Evolutionary conservation across 2,113 vertebrate genomes (phyloP), one percentile per base, ranked within the genome.

Genomic region (Agelaius tricolor): DNA sequence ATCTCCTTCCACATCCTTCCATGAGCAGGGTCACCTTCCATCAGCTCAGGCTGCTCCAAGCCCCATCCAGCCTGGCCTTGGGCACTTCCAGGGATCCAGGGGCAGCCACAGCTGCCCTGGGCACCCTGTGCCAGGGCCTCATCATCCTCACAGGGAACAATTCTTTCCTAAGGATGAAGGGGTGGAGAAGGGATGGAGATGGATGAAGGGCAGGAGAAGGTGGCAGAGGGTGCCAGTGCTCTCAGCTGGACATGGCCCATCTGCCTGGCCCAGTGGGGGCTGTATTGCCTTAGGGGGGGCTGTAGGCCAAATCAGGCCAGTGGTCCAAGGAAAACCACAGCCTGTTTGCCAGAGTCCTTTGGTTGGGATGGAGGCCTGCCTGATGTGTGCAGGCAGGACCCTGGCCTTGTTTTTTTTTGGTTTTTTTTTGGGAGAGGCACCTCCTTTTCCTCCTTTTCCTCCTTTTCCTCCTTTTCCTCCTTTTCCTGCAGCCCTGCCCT

Each of bases 1-100:
- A 43, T 57, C 55, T 31, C 0, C 0, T 55, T 31, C 21, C 41
- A 6, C 2, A 1, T 23, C 14, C 13, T 83, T 55, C 63, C 30
- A 3, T 16, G 39, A 19, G 15, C n/a, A 69, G 61, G 55, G 71
- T 35, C 35, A 33, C 8, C 21, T 76, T 6, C 31, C 26, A 20
- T 8, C 9, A 0, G 0, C 41, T 31, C 79, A 55, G 30, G 46
- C 0, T 21, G 28, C 54, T 68, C 41, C 78, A 54, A 41, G 7
- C 24, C 1, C 39, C 0, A 0, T 51, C 86, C n/a, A 69, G 3
- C 55, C 63, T 69, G 71, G 63, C 55, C 41, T 57, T 35, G n/a
- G 6, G 3, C 58, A 31, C 20, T 65, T 0, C 49, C 30, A 76
- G 71, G 55, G 63, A 47, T 62, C 41, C 81, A 73, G n/a, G 24